phyloP scores from a whole-genome alignment of 2,888 invertebrate species.

The Danaus chrysippus region DNA sequence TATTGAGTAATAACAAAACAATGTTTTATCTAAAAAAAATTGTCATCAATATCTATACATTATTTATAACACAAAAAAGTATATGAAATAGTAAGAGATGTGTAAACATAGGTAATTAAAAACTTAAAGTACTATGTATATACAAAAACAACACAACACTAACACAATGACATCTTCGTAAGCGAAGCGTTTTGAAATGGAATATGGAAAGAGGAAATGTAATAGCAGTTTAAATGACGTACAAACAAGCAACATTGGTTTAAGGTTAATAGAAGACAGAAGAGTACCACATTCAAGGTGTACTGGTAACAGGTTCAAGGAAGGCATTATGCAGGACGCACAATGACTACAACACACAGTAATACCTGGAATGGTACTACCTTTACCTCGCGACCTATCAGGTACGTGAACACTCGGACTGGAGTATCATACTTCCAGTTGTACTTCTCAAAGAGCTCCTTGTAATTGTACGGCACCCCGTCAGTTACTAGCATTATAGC shows the following conservation, averaged over 20 bases:
- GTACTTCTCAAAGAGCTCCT: constrained; percentile 93
- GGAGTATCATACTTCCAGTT: constrained; percentile 91
- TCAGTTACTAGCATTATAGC: constrained; percentile 99
- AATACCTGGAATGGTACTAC: constrained; percentile 79
- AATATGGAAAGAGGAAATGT: constrained; percentile 26
- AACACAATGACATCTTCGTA: constrained; percentile 8
- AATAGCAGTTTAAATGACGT: constrained; percentile 18
- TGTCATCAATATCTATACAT: too few species aligned
- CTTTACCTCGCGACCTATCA: constrained; percentile 94
- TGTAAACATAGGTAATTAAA: neutral
- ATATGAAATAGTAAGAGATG: too few species aligned
- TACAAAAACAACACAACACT: constrained; percentile 4
- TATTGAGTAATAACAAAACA: constrained; percentile 11
- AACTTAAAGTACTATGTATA: constrained; percentile 8
- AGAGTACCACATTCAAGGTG: constrained; percentile 75
- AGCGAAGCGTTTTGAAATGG: constrained; percentile 19
- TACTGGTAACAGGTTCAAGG: constrained; percentile 69
- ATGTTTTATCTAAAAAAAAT: too few species aligned
- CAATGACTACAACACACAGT: constrained; percentile 78
- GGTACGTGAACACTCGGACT: constrained; percentile 97
- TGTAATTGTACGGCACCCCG: constrained; percentile 96
- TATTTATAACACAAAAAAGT: too few species aligned
- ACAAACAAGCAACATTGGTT: constrained; percentile 28
- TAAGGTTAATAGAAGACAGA: constrained; percentile 40
- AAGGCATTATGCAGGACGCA: constrained; percentile 76